Percentiles rank a stretch among this genome's conserved stretches.
Evolutionary conservation across 2,113 vertebrate species (phyloP).

Genomic region (Callionymus lyra): DNA sequence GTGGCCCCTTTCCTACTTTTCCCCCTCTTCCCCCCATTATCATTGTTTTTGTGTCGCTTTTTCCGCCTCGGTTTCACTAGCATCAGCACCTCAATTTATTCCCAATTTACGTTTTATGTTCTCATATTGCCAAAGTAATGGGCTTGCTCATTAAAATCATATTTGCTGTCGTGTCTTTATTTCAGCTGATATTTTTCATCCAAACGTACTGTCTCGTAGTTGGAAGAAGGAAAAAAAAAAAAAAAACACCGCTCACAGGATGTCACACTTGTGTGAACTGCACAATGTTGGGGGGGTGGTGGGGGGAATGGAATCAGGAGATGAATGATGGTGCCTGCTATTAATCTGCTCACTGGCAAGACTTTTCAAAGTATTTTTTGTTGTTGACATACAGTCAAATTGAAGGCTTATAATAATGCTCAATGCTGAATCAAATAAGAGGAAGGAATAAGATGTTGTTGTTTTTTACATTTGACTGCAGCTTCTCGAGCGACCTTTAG

Average conservation of each 20-base stretch:
- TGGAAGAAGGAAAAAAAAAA: background rate
- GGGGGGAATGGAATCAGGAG: constrained; percentile 25
- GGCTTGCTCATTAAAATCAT: constrained; percentile 64
- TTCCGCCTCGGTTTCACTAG: constrained; percentile 31
- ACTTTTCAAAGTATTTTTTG: constrained; percentile 17
- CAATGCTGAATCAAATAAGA: too few species aligned
- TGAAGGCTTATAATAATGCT: constrained; percentile 13
- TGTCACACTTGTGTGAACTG: constrained; percentile 13
- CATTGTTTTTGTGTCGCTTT: background rate
- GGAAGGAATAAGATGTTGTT: constrained; percentile 1
- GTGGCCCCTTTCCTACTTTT: too few species aligned
- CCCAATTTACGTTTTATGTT: constrained; percentile 61
- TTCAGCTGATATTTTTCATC: constrained; percentile 53
- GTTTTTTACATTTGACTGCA: constrained; percentile 1
- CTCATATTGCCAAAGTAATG: constrained; percentile 62
- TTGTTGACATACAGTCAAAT: constrained; percentile 33
- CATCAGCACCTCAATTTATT: constrained; percentile 58
- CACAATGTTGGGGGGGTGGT: too few species aligned
- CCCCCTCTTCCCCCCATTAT: too few species aligned
- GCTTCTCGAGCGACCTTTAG: constrained; percentile 40
- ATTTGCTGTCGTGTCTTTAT: constrained; percentile 62
- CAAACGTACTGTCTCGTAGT: constrained; percentile 30
- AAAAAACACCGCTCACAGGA: constrained; percentile 1
- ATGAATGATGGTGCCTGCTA: constrained; percentile 41
- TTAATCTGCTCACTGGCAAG: constrained; percentile 42